Percentiles rank a stretch among this genome's conserved stretches.
These are phyloP conservation scores for Fragum whitleyi DNA, from an alignment of 2,888 invertebrate species.

Conservation along the genomic window DNA sequence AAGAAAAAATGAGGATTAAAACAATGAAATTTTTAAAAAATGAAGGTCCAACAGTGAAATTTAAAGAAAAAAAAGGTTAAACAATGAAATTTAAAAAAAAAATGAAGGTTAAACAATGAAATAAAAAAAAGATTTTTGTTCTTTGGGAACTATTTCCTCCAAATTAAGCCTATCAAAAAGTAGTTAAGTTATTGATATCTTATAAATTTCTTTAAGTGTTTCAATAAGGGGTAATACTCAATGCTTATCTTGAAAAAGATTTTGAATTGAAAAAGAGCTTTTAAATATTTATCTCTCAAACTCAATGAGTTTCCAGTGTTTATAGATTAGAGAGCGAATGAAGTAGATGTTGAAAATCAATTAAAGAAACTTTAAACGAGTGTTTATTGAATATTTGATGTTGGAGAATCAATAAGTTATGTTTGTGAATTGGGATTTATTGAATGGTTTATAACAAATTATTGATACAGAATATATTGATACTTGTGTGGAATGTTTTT, in stretches of 20 bases:
- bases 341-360: conserved; percentile 9
- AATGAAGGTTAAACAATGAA: too few relatives aligned
- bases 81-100: too few relatives aligned
- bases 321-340: neutral
- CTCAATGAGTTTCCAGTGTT: neutral
- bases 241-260: neutral
- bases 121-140: too few relatives aligned
- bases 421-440: neutral
- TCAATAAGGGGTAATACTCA: neutral
- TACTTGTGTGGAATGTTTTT: conserved; percentile 7
- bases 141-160: too few relatives aligned
- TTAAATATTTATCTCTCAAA: neutral
- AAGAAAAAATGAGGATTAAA: too few relatives aligned
- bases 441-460: neutral
- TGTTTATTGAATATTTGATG: conserved; percentile 20
- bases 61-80: too few relatives aligned
- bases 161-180: too few relatives aligned
- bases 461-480: neutral
- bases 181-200: too few relatives aligned
- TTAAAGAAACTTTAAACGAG: conserved; percentile 7
- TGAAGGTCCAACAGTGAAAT: too few relatives aligned
- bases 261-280: neutral
- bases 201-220: neutral
- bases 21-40: too few relatives aligned
- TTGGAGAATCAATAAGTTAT: conserved; percentile 10